Evolutionary conservation across 2,797 vertebrate species (phyloP).

Genomic region (Jordanella pulchra): DNA sequence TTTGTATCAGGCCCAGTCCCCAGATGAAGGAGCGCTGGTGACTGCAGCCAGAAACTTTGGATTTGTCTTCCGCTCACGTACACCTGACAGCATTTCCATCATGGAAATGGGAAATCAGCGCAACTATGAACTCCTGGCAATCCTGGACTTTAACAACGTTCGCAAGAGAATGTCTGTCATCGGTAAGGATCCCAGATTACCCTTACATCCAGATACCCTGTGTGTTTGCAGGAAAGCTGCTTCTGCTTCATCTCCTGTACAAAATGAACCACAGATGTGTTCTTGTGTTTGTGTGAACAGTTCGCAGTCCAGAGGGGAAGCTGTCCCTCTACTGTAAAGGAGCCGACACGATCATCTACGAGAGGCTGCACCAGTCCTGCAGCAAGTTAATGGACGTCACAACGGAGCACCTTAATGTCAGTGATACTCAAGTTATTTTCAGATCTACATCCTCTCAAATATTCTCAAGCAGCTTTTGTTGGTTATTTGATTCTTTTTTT

Average conservation of each 20-base stretch:
- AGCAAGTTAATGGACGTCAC: constrained; percentile 85
- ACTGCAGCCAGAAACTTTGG: constrained; percentile 95
- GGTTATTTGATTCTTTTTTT: no score
- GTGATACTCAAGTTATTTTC: constrained; percentile 6
- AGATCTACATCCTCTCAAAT: no score
- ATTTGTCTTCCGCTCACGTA: constrained; percentile 90
- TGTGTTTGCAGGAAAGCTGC: neutral
- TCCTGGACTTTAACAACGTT: constrained; percentile 94
- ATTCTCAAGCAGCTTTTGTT: neutral
- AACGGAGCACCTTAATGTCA: constrained; percentile 87
- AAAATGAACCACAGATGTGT: neutral
- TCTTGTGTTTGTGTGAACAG: constrained; percentile 62
- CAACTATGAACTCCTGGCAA: constrained; percentile 87
- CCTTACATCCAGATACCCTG: neutral
- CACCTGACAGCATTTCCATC: constrained; percentile 86
- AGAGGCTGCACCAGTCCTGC: constrained; percentile 87
- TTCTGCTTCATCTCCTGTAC: neutral
- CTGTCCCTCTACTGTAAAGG: constrained; percentile 93
- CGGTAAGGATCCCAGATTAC: constrained; percentile 72
- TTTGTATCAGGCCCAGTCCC: constrained; percentile 93
- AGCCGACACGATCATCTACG: constrained; percentile 92
- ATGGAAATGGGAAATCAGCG: constrained; percentile 87
- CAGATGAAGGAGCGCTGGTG: constrained; percentile 93
- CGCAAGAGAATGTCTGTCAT: constrained; percentile 98
- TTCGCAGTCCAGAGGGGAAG: constrained; percentile 86